Evolutionary conservation across 2,797 vertebrate species (phyloP), one percentile per base, ranked within the genome.

Genomic region (Pangasius djambal): DNA sequence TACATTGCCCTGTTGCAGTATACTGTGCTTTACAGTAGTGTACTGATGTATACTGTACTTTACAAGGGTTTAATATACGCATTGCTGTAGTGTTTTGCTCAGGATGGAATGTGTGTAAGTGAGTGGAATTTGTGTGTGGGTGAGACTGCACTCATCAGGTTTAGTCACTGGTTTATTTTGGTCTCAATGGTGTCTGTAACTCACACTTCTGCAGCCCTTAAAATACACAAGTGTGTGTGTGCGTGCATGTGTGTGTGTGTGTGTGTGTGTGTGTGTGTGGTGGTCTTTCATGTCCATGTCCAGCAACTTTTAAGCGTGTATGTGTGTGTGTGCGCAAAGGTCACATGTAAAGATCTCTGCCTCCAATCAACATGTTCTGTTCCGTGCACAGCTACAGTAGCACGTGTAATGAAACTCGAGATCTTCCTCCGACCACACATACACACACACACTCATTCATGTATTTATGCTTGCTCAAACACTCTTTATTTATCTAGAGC

Each of bases 351-450:
- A 94, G 93, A 67, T 20, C 93, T 85, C 89, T 94, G 92, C 89
- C 90, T 94, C 92, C 31, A 94, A 95, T 96, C 96, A 97, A 96
- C 96, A 96, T 88, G 96, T 97, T 96, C 95, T 88, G 96, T 97
- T 96, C 95, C 94, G 94, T 83, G 91, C 88, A 91, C 92, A 92
- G 93, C 92, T 97, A 86, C 25, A 15, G 3, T 12, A 63, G 57
- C 84, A 72, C n/a, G 28, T 75, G 72, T 18, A 63, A 86, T 22
- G 72, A 77, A 77, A 77, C 34, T 22, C 20, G 37, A 77, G 85
- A n/a, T 40, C 6, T 59, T 61, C 22, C 20, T 44, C 37, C 55
- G 6, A 85, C 59, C 52, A 78, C 85, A 85, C 69, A 16, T 67
- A 63, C 82, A 75, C 52, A 20, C 10, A 74, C 63, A 75, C 67